A percentile compares a stretch with the other conserved stretches of the same genome.
Conservation (phyloP, 2,113 vertebrate genomes). For the Turdus rufiventris region DNA sequence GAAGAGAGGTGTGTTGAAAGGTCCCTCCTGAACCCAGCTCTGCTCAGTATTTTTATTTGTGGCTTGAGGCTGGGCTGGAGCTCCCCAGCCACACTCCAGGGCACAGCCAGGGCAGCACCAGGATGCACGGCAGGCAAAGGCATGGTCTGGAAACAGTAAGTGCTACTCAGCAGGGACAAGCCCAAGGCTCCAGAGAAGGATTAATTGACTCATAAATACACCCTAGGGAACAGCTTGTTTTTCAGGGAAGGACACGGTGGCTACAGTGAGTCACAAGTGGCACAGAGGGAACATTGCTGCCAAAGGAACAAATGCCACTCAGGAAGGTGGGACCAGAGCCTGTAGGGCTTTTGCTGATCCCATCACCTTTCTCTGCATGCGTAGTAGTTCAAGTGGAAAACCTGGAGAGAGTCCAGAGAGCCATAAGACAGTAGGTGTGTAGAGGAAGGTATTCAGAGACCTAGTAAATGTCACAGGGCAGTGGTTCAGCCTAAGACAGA, state of each 20-base stretch:
- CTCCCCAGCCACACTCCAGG: fast-evolving
- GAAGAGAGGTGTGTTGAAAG: not conserved
- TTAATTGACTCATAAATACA: not conserved
- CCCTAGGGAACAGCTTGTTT: not conserved
- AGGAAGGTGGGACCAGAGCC: not conserved
- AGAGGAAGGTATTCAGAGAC: not conserved
- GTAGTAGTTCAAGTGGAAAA: not conserved
- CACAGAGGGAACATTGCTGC: not conserved
- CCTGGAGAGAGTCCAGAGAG: not conserved
- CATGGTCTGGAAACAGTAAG: not conserved
- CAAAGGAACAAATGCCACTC: not conserved
- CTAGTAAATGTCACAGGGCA: not conserved
- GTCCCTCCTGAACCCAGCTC: not conserved
- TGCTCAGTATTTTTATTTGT: not conserved
- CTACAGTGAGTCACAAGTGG: not conserved
- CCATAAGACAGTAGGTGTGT: fast-evolving
- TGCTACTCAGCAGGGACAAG: not conserved
- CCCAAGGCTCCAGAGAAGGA: not conserved
- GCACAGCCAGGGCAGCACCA: fast-evolving
- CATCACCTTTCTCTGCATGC: not conserved
- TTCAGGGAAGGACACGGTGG: not conserved
- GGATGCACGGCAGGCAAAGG: fast-evolving
- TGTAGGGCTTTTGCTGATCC: not conserved
- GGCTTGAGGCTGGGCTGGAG: not conserved
- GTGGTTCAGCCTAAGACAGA: not conserved